A percentile compares a stretch with the other conserved stretches of the same genome.
Conservation (phyloP, 2,888 invertebrate genomes). For the Ophioninae sp. region DNA sequence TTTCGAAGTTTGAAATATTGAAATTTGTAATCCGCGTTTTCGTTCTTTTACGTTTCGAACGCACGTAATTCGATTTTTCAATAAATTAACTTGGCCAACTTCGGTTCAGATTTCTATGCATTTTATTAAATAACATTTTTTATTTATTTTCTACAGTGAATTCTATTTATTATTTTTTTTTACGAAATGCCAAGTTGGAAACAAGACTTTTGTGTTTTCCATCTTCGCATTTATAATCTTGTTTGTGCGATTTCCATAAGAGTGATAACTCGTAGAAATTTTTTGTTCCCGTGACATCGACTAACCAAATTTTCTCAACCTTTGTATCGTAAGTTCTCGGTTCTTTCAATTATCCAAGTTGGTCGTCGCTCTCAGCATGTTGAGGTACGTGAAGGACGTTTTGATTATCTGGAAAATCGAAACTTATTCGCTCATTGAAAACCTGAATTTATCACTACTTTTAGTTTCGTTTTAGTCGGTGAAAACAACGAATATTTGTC, state of each 20-base stretch:
- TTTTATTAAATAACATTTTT: neutral
- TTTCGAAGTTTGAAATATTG: no score
- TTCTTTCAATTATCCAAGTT: neutral
- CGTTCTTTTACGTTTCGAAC: neutral
- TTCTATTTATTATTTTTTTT: no score
- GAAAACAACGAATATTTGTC: neutral
- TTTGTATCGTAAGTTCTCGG: neutral
- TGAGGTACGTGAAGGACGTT: conserved; percentile 50
- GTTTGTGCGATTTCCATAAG: neutral
- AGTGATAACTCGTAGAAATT: neutral
- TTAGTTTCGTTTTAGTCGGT: neutral
- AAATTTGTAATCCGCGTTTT: neutral
- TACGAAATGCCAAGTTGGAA: no score
- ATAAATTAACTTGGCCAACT: neutral
- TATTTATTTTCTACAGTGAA: neutral
- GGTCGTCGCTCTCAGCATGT: conserved; percentile 49
- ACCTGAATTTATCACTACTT: neutral
- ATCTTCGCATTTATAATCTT: neutral
- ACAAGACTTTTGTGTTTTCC: neutral
- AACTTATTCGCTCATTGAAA: neutral
- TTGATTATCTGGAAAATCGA: conserved; percentile 47
- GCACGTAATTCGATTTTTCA: neutral
- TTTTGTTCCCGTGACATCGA: neutral
- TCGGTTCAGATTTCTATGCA: neutral
- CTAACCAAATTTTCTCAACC: neutral